Base-by-base conservation (phyloP, 1,140 invertebrate species). In the Musca domestica region DNA sequence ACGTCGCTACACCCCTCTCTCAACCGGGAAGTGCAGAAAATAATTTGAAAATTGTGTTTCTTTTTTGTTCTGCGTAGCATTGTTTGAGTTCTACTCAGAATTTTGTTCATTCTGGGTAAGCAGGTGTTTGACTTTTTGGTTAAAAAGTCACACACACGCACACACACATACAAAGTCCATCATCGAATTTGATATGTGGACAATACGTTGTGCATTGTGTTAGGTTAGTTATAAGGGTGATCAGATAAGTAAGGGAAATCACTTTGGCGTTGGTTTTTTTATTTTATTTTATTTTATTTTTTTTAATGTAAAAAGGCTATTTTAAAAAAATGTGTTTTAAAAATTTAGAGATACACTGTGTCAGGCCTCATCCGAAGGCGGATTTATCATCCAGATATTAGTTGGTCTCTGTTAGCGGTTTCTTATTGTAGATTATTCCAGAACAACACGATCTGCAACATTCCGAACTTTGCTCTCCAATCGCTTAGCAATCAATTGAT, bases 61-160 rank as follows among this genome's bases (percentile, higher is more conserved):
- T 19, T 51, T n/a, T 19, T n/a, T 51, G 49, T 51, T 51, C 7
- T 27, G 6, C 15, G 23, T 25, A 20, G n/a, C 15, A 20, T 61
- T 41, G 27, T 61, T 34, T 30, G 54, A 17, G n/a, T 58, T 19
- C 19, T 17, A 20, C 4, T 7, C 51, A 52, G 49, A 22, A 27
- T 56, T 58, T 61, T 61, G 9, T 19, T 41, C 19, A 17, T 30
- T 27, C 23, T 34, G 30, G n/a, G 9, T 41, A 34, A 61, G 56
- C 56, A 61, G 56, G 56, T 61, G 56, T 61, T 61, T 61, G 56
- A 61, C 56, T 61, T 34, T 61, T 61, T 34, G 27, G 17, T 61
- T 61, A 34, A 34, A 41, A 41, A 5, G 10, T 4, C 19, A 19
- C 27, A 61, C 6, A 30, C 9, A 9, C 27, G 9, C 27, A 30